Percentiles rank a stretch among this genome's conserved stretches.
Evolutionary conservation across 2,888 invertebrate genomes (phyloP).

Genomic region (Emmelina monodactyla): DNA sequence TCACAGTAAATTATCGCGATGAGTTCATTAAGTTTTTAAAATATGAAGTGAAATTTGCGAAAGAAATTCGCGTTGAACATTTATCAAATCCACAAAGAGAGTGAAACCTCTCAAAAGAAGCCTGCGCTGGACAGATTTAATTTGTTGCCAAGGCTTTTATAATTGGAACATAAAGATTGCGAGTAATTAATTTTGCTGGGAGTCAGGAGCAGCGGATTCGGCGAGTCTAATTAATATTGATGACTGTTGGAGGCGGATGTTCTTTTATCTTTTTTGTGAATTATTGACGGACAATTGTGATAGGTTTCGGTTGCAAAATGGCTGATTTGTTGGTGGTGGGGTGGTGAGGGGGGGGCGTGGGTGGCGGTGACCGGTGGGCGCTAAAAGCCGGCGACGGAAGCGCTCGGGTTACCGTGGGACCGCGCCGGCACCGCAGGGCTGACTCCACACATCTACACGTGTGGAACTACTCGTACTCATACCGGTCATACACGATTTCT

Average conservation of each 20-base stretch:
- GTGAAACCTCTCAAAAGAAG: slow-evolving; percentile 64
- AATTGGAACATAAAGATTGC: slow-evolving; percentile 67
- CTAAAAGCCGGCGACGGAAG: slow-evolving; percentile 67
- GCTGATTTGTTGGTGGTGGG: slow-evolving; percentile 25
- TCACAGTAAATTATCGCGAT: too few species aligned
- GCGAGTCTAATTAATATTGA: slow-evolving; percentile 65
- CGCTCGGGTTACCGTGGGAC: too few species aligned
- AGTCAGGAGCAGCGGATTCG: slow-evolving; percentile 59
- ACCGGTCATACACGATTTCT: too few species aligned
- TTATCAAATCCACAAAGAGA: slow-evolving; percentile 66
- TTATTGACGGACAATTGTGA: too few species aligned
- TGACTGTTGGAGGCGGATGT: slow-evolving; percentile 41
- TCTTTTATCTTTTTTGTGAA: slow-evolving; percentile 27
- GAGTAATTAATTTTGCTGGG: slow-evolving; percentile 67
- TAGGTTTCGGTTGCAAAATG: slow-evolving; percentile 26
- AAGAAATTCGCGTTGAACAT: slow-evolving; percentile 58
- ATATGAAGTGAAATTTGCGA: slow-evolving; percentile 46
- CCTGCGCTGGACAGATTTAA: slow-evolving; percentile 66
- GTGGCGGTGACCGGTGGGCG: slow-evolving; percentile 49
- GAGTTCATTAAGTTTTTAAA: too few species aligned
- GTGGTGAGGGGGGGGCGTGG: slow-evolving; percentile 17
- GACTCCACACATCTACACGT: slow-evolving; percentile 2
- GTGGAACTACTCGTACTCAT: too few species aligned
- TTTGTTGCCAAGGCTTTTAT: slow-evolving; percentile 67
- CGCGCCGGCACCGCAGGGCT: slow-evolving; percentile 44